Conservation (phyloP, 2,113 vertebrate genomes). For the Malurus alboscapulatus region DNA sequence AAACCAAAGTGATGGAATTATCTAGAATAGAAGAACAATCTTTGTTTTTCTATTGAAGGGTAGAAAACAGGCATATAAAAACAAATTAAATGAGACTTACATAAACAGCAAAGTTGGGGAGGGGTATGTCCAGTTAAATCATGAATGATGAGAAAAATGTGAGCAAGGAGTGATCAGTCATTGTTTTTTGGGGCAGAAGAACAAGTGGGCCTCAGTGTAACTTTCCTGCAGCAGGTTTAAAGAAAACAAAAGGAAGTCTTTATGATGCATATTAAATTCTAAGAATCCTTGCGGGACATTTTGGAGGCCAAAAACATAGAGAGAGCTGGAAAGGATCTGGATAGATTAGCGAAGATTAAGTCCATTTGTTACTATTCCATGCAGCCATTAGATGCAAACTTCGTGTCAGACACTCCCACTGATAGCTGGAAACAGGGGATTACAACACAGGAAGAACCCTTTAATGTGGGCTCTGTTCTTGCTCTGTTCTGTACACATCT, state of each 20-base stretch:
- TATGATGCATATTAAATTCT: not conserved
- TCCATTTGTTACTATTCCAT: not conserved
- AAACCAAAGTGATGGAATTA: not conserved
- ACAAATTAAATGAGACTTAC: not conserved
- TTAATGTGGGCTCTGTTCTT: conserved; percentile 11
- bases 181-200: not conserved
- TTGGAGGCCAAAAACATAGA: not conserved
- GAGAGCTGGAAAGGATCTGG: not conserved
- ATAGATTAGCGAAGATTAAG: conserved; percentile 22
- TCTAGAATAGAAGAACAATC: not conserved
- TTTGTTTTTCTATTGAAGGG: not conserved
- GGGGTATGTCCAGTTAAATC: not conserved
- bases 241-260: conserved; percentile 13
- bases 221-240: not conserved
- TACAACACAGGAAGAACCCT: not conserved
- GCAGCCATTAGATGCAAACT: not conserved
- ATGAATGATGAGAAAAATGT: not conserved
- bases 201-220: not conserved
- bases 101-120: not conserved
- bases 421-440: not conserved
- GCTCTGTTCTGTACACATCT: not conserved
- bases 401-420: not conserved
- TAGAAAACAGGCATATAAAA: not conserved
- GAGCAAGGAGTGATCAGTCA: not conserved
- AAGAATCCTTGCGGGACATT: not conserved